Conservation (phyloP, 2,888 invertebrate species). For the Caenorhabditis virilis region DNA sequence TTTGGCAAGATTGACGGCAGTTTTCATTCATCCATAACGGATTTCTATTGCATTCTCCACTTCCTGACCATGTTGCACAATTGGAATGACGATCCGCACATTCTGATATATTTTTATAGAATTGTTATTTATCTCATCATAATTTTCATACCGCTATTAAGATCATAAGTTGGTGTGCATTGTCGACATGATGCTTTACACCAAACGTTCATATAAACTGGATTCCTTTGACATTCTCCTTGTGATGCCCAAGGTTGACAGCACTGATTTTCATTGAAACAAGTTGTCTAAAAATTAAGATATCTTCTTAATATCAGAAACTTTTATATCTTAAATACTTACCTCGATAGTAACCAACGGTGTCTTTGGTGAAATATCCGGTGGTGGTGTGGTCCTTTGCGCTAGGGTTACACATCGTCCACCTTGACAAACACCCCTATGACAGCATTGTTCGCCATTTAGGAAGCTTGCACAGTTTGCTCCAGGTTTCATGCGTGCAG, state of each 20-base stretch:
- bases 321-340: background rate
- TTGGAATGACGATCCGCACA: slow-evolving; percentile 49
- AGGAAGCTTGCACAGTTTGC: slow-evolving; percentile 57
- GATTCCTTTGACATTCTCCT: slow-evolving; percentile 58
- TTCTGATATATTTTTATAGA: slow-evolving; percentile 17
- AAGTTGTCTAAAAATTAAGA: slow-evolving; percentile 31
- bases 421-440: slow-evolving; percentile 54
- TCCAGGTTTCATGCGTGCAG: slow-evolving; percentile 56
- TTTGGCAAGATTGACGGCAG: slow-evolving; percentile 52
- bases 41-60: slow-evolving; percentile 60
- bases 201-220: slow-evolving; percentile 48
- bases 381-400: slow-evolving; percentile 17
- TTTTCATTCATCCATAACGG: slow-evolving; percentile 63
- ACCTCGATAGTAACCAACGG: slow-evolving; percentile 27
- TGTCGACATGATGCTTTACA: slow-evolving; percentile 59
- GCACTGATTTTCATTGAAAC: slow-evolving; percentile 64
- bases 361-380: slow-evolving; percentile 25
- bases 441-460: slow-evolving; percentile 54
- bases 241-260: slow-evolving; percentile 54
- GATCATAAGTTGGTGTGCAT: slow-evolving; percentile 47
- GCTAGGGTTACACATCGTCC: slow-evolving; percentile 52
- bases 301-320: background rate
- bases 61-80: slow-evolving; percentile 38
- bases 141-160: slow-evolving; percentile 27
- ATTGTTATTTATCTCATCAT: background rate